Evolutionary conservation across 2,888 invertebrate species (phyloP).

Genomic region (Carpatolechia fugitivella): DNA sequence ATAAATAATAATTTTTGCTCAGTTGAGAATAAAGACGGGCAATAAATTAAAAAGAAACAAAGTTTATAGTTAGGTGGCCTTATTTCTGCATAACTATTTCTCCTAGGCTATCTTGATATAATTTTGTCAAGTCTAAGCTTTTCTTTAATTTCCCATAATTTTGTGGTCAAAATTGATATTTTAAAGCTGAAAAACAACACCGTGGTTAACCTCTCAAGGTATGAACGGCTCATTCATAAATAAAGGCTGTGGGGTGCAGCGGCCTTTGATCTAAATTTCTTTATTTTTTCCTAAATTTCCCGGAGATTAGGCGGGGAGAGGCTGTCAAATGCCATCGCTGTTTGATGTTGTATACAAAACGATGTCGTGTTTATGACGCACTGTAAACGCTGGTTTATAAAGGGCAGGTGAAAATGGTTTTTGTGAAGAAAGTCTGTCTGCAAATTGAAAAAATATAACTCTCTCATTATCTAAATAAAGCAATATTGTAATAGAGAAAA

Average conservation of each 20-base stretch:
- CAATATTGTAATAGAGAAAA: too few relatives aligned
- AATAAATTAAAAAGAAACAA: too few relatives aligned
- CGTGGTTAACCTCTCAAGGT: background rate
- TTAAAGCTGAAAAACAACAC: background rate
- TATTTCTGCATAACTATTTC: too few relatives aligned
- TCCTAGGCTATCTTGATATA: too few relatives aligned
- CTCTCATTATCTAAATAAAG: too few relatives aligned
- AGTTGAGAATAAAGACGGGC: too few relatives aligned
- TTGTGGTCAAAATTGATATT: background rate
- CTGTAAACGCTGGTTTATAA: background rate
- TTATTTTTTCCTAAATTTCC: conserved; percentile 1
- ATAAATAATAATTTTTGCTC: too few relatives aligned
- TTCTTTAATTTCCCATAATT: too few relatives aligned
- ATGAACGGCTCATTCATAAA: background rate
- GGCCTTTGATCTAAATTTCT: background rate
- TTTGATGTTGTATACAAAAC: background rate
- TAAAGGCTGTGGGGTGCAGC: background rate
- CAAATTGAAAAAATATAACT: too few relatives aligned
- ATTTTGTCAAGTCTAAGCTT: too few relatives aligned
- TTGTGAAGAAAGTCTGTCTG: background rate
- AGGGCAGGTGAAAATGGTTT: background rate
- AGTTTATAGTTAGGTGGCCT: too few relatives aligned
- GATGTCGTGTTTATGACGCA: background rate
- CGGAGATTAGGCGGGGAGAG: background rate
- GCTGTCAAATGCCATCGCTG: conserved; percentile 1